Evolutionary conservation across 2,888 invertebrate genomes (phyloP).

Genomic region (Stenodera caucasica): DNA sequence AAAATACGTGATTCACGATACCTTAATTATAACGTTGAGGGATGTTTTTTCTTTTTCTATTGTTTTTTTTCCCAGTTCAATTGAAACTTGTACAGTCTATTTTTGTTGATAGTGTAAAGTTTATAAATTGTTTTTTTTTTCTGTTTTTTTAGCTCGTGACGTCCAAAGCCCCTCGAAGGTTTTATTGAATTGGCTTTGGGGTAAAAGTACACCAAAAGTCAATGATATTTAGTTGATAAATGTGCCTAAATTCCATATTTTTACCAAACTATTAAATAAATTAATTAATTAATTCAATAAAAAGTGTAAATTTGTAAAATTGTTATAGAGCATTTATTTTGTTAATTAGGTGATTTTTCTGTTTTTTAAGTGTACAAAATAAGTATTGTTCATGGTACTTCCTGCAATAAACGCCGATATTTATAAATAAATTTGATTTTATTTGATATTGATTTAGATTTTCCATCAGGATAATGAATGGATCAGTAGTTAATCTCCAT

Average conservation of each 20-base stretch:
- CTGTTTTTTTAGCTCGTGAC: conserved; percentile 65
- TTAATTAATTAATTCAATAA: not conserved
- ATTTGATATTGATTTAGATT: too few species aligned
- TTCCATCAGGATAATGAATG: conserved; percentile 6
- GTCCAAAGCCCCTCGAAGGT: conserved; percentile 79
- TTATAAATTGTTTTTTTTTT: conserved; percentile 21
- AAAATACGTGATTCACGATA: too few species aligned
- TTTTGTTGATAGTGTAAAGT: not conserved
- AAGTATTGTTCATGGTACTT: conserved; percentile 23
- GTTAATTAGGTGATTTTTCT: not conserved
- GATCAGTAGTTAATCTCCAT: conserved; percentile 9
- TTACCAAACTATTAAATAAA: conserved; percentile 17
- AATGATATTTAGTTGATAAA: conserved; percentile 47
- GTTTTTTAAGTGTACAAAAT: conserved; percentile 16
- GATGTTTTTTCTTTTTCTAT: not conserved
- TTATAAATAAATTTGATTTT: conserved; percentile 9
- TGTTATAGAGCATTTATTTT: not conserved
- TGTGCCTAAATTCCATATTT: conserved; percentile 27
- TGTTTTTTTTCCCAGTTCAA: not conserved
- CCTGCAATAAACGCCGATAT: conserved; percentile 19
- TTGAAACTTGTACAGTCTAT: not conserved
- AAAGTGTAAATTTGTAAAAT: not conserved
- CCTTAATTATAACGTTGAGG: not conserved
- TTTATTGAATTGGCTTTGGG: conserved; percentile 80
- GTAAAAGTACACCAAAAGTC: conserved; percentile 71